Base-by-base conservation (phyloP, 2,797 vertebrate species). In the Acanthis flammea region DNA sequence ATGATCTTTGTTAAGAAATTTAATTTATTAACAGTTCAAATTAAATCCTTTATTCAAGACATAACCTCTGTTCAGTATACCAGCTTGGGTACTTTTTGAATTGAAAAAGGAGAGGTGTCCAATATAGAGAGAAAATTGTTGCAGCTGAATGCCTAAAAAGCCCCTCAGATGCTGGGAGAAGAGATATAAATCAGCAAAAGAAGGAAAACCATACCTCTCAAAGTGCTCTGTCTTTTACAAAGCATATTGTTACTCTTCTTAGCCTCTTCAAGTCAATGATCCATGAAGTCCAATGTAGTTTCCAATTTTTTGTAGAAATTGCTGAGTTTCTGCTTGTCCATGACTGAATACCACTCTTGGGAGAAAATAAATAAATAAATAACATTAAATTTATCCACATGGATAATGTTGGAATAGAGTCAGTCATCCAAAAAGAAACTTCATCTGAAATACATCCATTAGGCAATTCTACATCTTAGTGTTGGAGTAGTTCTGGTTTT, bases 251-350 rank as follows among this genome's bases (percentile, higher is more conserved):
- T 85, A 30, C 51, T 83, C 44, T 74, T 51, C 53, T 92, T 90
- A 76, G 41, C 50, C 58, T 86, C 44, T 77, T 90, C 58, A 82
- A 54, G n/a, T 48, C 85, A 80, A 33, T 81, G 71, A 67, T 60
- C 63, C 4, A 2, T 73, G 78, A 92, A 86, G 54, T 57, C 45
- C 67, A 80, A 84, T 71, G 35, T 23, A 63, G 37, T 47, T 88
- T 70, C 67, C 42, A 67, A 73, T 95, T 92, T 92, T 70, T 79
- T 50, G 7, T 23, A 66, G 55, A 93, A 93, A 89, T 67, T 86
- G 33, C 23, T 90, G 78, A 57, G 81, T 92, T 94, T 89, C 72
- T 94, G 13, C 47, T 88, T 90, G 51, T 31, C 62, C 62, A 18
- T 81, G 35, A 83, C 37, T 86, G 87, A 80, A 45, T 23, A 42